Evolutionary conservation across 2,888 invertebrate species (phyloP).

Genomic region (Anaspis maculata): DNA sequence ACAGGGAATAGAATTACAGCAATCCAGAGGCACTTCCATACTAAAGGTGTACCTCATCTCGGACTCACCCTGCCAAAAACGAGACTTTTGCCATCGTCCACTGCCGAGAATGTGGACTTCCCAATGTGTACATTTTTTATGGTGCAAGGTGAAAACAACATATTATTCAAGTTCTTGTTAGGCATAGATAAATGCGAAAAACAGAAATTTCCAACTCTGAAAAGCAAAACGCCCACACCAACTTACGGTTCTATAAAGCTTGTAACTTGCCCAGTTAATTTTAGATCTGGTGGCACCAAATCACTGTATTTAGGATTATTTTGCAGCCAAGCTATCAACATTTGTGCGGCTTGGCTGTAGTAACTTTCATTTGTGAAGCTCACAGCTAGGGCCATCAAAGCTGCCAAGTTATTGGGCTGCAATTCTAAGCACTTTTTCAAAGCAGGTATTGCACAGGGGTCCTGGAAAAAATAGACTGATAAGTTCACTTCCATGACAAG

Average conservation of each 20-base stretch:
- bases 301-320: constrained; percentile 76
- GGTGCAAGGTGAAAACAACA: too few species aligned
- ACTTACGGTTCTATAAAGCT: constrained; percentile 44
- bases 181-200: not conserved
- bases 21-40: too few species aligned
- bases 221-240: constrained; percentile 15
- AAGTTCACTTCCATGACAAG: not conserved
- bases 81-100: too few species aligned
- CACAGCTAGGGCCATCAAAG: constrained; percentile 84
- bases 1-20: too few species aligned
- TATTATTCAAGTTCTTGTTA: too few species aligned
- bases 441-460: constrained; percentile 87
- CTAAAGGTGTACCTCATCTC: too few species aligned
- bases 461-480: constrained; percentile 50
- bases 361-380: constrained; percentile 95
- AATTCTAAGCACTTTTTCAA: constrained; percentile 75
- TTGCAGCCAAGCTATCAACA: constrained; percentile 70
- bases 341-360: constrained; percentile 79
- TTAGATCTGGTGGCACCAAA: constrained; percentile 52
- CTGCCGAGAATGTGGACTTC: too few species aligned
- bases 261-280: constrained; percentile 43
- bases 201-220: too few species aligned
- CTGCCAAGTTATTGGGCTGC: constrained; percentile 70
- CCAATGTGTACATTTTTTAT: too few species aligned
- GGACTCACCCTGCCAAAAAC: too few species aligned